Evolutionary conservation across 2,888 invertebrate genomes (phyloP).

Genomic region (Mycalesis mineus): DNA sequence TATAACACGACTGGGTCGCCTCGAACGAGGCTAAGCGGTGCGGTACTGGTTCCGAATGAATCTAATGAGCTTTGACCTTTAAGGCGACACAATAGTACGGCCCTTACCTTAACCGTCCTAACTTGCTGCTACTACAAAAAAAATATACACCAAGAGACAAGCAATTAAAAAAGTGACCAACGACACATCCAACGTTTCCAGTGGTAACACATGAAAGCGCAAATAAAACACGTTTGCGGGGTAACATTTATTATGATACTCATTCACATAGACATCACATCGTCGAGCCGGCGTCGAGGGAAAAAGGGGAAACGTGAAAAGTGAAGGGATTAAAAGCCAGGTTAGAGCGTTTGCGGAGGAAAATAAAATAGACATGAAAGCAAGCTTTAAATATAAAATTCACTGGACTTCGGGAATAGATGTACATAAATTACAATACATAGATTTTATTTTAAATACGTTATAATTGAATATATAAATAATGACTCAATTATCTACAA

Average conservation of each 20-base stretch:
- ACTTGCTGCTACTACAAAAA: no score
- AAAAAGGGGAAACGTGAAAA: slow-evolving; percentile 47
- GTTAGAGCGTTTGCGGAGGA: slow-evolving; percentile 47
- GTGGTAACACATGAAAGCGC: slow-evolving; percentile 48
- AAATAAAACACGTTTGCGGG: slow-evolving; percentile 69
- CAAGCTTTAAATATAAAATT: slow-evolving; percentile 44
- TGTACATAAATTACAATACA: not conserved
- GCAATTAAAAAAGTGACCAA: not conserved
- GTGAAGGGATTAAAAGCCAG: slow-evolving; percentile 45
- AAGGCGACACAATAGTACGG: no score
- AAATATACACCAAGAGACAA: no score
- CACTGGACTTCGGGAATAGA: slow-evolving; percentile 34
- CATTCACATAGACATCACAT: slow-evolving; percentile 45
- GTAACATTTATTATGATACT: slow-evolving; percentile 68
- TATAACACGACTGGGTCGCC: no score
- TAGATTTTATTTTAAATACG: no score
- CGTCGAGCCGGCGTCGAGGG: slow-evolving; percentile 44
- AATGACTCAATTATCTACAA: no score
- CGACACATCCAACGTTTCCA: slow-evolving; percentile 19
- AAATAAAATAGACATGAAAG: slow-evolving; percentile 53
- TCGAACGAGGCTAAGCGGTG: no score
- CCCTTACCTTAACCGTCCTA: no score
- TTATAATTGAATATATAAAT: no score
- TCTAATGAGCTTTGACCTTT: no score
- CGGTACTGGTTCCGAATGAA: no score